Conservation (phyloP, 2,113 vertebrate species). For the Donacobius atricapilla region DNA sequence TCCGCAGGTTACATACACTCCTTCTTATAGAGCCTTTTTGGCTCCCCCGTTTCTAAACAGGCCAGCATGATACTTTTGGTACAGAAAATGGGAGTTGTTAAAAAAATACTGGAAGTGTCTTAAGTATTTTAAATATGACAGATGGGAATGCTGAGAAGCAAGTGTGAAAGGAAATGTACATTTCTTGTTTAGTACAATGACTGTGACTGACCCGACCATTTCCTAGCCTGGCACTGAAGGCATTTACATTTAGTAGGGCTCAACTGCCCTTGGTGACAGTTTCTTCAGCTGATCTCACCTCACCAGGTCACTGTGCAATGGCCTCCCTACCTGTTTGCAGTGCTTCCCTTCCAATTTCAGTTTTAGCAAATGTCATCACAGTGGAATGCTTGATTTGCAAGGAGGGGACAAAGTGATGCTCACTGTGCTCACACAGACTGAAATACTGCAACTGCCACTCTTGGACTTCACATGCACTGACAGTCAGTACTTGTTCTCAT, state of each 20-base stretch:
- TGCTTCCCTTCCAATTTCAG: background rate
- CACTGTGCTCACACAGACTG: fast-evolving
- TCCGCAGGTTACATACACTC: background rate
- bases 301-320: background rate
- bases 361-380: background rate
- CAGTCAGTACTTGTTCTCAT: background rate
- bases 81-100: background rate
- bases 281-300: background rate
- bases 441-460: background rate
- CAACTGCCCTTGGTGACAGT: background rate
- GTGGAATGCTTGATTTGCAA: background rate
- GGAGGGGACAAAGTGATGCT: background rate
- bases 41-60: background rate
- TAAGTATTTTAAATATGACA: background rate
- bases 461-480: background rate
- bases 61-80: background rate
- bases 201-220: background rate
- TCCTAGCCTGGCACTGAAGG: background rate
- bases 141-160: background rate
- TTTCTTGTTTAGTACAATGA: background rate
- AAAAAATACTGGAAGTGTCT: background rate
- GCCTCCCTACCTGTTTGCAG: background rate
- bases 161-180: fast-evolving
- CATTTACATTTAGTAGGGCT: background rate
- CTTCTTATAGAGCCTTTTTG: background rate